Percentiles rank a stretch among this genome's conserved stretches.
Evolutionary conservation across 1,140 invertebrate genomes (phyloP).

Genomic region (Drosophila kurseongensis): DNA sequence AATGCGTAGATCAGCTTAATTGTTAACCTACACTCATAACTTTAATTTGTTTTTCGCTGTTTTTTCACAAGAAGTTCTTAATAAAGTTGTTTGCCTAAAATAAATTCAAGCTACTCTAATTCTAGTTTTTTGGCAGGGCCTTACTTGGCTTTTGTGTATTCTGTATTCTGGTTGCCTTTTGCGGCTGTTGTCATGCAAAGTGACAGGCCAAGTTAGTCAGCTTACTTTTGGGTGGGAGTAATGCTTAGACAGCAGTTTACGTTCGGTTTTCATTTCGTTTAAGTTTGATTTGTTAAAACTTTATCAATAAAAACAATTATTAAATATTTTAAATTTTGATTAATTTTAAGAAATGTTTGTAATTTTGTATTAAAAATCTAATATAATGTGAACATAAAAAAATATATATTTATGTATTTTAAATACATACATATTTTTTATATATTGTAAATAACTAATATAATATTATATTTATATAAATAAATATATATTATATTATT

Average conservation of each 20-base stretch:
- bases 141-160: slow-evolving; percentile 43
- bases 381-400: no score
- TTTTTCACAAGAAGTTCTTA: slow-evolving; percentile 48
- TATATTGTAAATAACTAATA: no score
- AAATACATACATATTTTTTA: no score
- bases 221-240: slow-evolving; percentile 33
- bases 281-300: slow-evolving; percentile 2
- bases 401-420: no score
- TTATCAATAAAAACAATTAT: no score
- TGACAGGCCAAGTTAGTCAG: slow-evolving; percentile 25
- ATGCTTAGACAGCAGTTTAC: slow-evolving; percentile 14
- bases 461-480: background rate
- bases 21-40: slow-evolving; percentile 55
- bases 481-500: background rate
- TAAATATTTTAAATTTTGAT: slow-evolving; percentile 4
- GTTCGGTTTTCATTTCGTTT: slow-evolving; percentile 17
- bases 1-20: slow-evolving; percentile 56
- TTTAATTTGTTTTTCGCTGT: slow-evolving; percentile 55
- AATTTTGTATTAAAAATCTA: no score
- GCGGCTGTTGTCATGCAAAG: slow-evolving; percentile 39
- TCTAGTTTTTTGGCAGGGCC: slow-evolving; percentile 27
- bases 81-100: slow-evolving; percentile 42
- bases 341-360: no score
- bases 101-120: slow-evolving; percentile 53
- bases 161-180: slow-evolving; percentile 17